Evolutionary conservation across 2,797 vertebrate genomes (phyloP).

Genomic region (Paedocypris micromegethes): DNA sequence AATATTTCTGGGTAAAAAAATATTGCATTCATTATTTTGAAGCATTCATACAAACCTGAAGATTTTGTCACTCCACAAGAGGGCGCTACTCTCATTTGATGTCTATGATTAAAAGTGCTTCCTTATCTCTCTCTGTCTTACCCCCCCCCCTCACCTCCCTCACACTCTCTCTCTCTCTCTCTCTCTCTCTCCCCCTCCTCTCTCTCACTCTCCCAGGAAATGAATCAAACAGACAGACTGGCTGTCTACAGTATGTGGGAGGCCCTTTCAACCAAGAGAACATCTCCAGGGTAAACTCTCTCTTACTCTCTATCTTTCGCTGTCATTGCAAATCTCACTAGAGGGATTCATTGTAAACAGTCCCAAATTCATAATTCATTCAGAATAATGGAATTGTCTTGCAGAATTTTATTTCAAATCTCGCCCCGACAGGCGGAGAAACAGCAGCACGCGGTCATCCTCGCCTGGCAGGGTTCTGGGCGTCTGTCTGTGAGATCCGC

Average conservation of each 20-base stretch:
- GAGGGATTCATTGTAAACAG: constrained; percentile 32
- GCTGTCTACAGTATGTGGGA: constrained; percentile 47
- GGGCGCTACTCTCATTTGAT: constrained; percentile 49
- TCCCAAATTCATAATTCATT: constrained; percentile 38
- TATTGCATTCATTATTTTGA: too few relatives aligned
- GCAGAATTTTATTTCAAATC: constrained; percentile 22
- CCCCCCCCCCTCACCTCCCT: not conserved
- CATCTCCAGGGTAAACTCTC: constrained; percentile 46
- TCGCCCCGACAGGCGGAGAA: not conserved
- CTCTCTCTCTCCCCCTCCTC: constrained; percentile 35
- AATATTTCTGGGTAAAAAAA: too few relatives aligned
- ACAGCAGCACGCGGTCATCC: not conserved
- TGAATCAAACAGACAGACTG: constrained; percentile 48
- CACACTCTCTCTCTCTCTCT: constrained; percentile 8
- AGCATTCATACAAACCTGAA: not conserved
- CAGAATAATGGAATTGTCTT: constrained; percentile 36
- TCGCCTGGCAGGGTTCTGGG: constrained; percentile 2
- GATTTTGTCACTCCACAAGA: constrained; percentile 48
- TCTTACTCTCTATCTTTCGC: constrained; percentile 25
- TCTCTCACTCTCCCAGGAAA: constrained; percentile 33
- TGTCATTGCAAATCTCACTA: constrained; percentile 32
- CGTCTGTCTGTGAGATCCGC: constrained; percentile 11
- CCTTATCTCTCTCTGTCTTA: not conserved
- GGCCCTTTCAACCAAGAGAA: constrained; percentile 45
- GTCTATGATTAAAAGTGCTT: constrained; percentile 36